phyloP scores from a whole-genome alignment of 2,888 invertebrate species.

The Ormyrus rosae region DNA sequence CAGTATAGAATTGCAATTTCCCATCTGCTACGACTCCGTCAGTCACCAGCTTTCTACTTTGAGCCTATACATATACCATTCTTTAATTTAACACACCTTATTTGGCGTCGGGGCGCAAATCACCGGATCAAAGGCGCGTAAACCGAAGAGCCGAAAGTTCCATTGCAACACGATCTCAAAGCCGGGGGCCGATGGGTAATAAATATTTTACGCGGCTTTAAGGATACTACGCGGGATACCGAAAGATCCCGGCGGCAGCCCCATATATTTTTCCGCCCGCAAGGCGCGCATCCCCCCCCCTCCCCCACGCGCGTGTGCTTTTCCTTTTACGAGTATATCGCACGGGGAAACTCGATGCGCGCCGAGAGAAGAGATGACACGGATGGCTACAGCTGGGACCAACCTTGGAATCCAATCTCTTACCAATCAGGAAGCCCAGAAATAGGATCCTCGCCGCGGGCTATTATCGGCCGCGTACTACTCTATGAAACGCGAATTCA shows the following conservation, averaged over 20 bases:
- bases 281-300: background rate
- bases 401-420: constrained; percentile 51
- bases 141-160: constrained; percentile 1
- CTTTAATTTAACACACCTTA: background rate
- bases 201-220: background rate
- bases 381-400: background rate
- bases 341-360: constrained; percentile 1
- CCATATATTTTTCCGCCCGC: too few species aligned
- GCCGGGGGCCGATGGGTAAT: background rate
- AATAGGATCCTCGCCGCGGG: constrained; percentile 28
- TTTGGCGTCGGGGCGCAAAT: constrained; percentile 8
- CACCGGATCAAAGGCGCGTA: constrained; percentile 1
- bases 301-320: background rate
- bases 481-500: constrained; percentile 26
- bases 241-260: background rate
- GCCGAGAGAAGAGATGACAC: background rate
- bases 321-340: background rate
- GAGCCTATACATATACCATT: too few species aligned
- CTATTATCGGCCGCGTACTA: constrained; percentile 9
- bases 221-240: background rate
- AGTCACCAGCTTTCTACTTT: too few species aligned
- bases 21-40: too few species aligned
- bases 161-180: background rate
- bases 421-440: constrained; percentile 42
- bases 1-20: too few species aligned